These are phyloP conservation scores for Rhinolophus sinicus DNA, from an alignment of 2,113 vertebrate species.

Conservation along the genomic window DNA sequence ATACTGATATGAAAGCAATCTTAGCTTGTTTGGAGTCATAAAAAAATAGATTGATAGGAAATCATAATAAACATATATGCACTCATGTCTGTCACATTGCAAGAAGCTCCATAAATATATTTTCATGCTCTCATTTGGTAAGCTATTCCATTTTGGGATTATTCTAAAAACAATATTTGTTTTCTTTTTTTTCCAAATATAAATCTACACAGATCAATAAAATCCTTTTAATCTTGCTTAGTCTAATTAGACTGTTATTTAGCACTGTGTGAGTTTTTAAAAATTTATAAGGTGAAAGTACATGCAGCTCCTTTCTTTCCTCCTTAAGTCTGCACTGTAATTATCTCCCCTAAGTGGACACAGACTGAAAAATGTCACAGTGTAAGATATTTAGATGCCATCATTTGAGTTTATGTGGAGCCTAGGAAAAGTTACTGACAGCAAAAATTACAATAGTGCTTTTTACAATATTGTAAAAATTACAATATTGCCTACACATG, in stretches of 20 bases:
- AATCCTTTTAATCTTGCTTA: background rate
- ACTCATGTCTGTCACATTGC: background rate
- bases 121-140: background rate
- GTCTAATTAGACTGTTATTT: background rate
- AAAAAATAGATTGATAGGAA: slow-evolving; percentile 3
- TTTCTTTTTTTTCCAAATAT: background rate
- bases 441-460: no score
- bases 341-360: background rate
- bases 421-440: background rate
- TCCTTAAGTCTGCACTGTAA: background rate
- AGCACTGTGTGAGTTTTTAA: background rate
- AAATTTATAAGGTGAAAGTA: background rate
- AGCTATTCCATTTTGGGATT: background rate
- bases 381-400: background rate
- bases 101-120: background rate
- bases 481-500: background rate
- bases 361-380: background rate
- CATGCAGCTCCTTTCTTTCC: background rate
- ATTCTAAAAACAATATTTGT: background rate
- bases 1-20: background rate
- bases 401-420: background rate
- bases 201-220: background rate
- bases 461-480: no score
- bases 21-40: background rate
- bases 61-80: background rate